Conservation (phyloP, 2,888 invertebrate genomes). For the Ferdinandea cuprea region DNA sequence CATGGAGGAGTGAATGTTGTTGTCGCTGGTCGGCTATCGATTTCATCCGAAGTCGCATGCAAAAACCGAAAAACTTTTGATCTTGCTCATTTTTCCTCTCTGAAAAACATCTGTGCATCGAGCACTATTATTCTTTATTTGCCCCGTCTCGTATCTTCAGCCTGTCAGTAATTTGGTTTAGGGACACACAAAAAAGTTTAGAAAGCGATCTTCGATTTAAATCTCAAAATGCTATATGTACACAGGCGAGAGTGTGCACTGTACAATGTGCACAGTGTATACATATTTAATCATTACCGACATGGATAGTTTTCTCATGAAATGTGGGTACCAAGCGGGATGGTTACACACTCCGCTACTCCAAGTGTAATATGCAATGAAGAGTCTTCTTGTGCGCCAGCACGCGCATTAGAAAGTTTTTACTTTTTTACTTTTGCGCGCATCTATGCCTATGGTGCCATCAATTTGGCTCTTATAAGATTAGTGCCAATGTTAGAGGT, state of each 20-base stretch:
- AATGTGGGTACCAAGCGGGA: conserved; percentile 11
- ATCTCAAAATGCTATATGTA: conserved; percentile 8
- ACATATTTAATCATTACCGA: conserved; percentile 35
- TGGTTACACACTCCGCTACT: background rate
- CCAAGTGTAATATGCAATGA: conserved; percentile 30
- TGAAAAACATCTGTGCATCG: conserved; percentile 13
- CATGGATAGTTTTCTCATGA: conserved; percentile 45
- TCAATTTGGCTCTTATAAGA: conserved; percentile 54
- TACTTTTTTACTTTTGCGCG: conserved; percentile 38
- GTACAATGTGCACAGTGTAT: background rate
- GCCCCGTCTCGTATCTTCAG: background rate
- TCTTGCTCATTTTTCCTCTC: conserved; percentile 57
- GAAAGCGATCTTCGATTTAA: conserved; percentile 52
- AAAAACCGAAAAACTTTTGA: conserved; percentile 38
- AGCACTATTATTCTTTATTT: conserved; percentile 24
- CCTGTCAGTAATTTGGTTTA: conserved; percentile 30
- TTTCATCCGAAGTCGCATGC: conserved; percentile 42
- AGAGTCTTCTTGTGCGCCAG: conserved; percentile 32
- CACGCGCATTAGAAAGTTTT: conserved; percentile 55
- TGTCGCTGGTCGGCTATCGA: conserved; percentile 27
- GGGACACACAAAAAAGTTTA: conserved; percentile 58
- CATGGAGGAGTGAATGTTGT: conserved; percentile 41
- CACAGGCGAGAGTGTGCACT: conserved; percentile 3
- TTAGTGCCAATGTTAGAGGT: conserved; percentile 58
- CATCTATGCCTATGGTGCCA: conserved; percentile 27